Conservation (phyloP, 2,113 vertebrate genomes). For the Steatornis caripensis region DNA sequence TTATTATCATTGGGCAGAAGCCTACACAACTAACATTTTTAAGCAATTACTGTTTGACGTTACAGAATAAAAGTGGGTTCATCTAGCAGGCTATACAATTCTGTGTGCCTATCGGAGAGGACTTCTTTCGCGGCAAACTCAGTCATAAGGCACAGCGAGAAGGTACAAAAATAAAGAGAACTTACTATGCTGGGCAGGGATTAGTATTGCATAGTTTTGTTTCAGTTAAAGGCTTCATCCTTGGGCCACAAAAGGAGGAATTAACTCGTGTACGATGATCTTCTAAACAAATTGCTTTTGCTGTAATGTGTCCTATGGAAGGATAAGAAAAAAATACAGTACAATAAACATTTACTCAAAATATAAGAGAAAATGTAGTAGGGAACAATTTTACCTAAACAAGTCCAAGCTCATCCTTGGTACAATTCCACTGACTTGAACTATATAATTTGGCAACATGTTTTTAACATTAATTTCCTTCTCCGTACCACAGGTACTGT, state of each 20-base stretch:
- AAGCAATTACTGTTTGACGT: neutral
- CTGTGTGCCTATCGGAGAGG: neutral
- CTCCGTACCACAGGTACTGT: neutral
- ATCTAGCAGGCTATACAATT: neutral
- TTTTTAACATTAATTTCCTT: neutral
- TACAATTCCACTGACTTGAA: neutral
- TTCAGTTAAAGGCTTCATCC: conserved; percentile 77
- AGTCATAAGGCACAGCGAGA: neutral
- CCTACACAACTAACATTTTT: neutral
- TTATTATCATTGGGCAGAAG: neutral
- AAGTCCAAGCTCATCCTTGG: neutral
- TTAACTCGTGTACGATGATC: conserved; percentile 87
- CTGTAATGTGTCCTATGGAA: conserved; percentile 83
- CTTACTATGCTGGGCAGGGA: conserved; percentile 93
- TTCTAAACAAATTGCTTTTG: conserved; percentile 89
- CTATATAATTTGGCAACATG: neutral
- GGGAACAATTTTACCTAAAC: neutral
- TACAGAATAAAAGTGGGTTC: neutral
- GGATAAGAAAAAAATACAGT: neutral
- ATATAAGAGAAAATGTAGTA: neutral
- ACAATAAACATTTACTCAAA: neutral
- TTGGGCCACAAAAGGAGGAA: conserved; percentile 82
- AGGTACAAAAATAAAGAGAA: conserved; percentile 1
- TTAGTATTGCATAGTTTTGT: conserved; percentile 88
- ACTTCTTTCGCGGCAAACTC: neutral